Conservation (phyloP, 2,797 vertebrate genomes). For the Erithacus rubecula region DNA sequence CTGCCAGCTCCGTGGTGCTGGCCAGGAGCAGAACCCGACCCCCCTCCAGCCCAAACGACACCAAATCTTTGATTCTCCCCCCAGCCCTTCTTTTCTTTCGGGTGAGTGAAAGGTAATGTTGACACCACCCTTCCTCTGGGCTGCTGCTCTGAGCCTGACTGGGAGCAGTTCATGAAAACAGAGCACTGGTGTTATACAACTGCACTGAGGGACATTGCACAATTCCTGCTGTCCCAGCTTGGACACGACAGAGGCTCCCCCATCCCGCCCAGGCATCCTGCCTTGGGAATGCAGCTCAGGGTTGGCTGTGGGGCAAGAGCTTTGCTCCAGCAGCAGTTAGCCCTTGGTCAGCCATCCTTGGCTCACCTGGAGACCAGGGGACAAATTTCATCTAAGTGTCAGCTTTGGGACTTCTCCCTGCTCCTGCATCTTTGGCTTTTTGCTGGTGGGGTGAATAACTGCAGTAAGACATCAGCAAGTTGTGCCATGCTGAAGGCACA, state of each 20-base stretch:
- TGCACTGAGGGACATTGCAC: neutral
- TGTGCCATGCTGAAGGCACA: neutral
- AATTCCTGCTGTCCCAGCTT: neutral
- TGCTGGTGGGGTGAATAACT: neutral
- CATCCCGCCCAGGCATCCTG: neutral
- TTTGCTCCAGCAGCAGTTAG: neutral
- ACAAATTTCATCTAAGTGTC: rapidly evolving
- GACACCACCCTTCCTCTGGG: constrained; percentile 63
- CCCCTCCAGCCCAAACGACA: rapidly evolving
- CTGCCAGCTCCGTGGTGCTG: neutral
- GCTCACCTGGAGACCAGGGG: neutral
- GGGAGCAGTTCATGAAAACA: constrained; percentile 5
- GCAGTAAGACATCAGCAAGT: rapidly evolving
- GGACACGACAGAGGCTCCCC: neutral
- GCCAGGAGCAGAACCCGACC: neutral
- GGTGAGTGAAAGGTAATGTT: constrained; percentile 48
- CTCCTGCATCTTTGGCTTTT: neutral
- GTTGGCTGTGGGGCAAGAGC: neutral
- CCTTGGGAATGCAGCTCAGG: neutral
- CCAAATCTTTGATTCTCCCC: neutral
- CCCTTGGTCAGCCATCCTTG: neutral
- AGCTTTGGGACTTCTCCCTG: neutral
- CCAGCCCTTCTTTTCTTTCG: neutral
- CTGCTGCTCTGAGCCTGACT: constrained; percentile 20
- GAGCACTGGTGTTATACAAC: constrained; percentile 19